These are phyloP conservation scores for Zeugodacus cucurbitae DNA, from an alignment of 1,140 invertebrate genomes.

Conservation along the genomic window DNA sequence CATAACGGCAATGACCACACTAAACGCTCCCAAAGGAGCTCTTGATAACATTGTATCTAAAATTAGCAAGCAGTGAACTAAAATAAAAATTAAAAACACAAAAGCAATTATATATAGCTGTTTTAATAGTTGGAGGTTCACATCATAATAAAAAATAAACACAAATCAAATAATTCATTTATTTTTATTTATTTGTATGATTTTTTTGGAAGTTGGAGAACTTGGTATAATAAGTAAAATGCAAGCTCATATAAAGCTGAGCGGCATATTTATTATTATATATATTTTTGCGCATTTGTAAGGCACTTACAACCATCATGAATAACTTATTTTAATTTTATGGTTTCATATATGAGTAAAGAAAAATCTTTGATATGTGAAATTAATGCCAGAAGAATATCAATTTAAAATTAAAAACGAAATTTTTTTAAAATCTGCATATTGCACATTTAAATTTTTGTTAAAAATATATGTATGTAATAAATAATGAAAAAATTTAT, in stretches of 20 bases:
- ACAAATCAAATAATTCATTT: no score
- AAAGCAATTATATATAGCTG: no score
- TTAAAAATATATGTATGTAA: not conserved
- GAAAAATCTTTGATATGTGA: not conserved
- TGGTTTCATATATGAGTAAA: not conserved
- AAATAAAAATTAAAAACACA: no score
- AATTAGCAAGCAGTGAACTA: no score
- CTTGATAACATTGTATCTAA: no score
- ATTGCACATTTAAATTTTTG: not conserved
- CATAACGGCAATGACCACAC: no score
- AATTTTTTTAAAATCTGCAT: not conserved
- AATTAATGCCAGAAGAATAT: no score
- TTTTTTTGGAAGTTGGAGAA: no score
- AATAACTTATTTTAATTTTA: not conserved
- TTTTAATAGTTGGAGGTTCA: no score
- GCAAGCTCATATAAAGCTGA: not conserved
- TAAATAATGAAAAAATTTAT: not conserved
- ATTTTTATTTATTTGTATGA: no score
- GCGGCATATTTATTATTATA: not conserved
- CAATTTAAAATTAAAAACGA: not conserved
- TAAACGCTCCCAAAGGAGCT: no score
- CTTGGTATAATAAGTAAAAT: not conserved
- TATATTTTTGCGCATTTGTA: not conserved
- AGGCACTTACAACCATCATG: not conserved
- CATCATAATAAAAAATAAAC: no score